Conservation (phyloP, 2,113 vertebrate species). For the Plotosus lineatus region DNA sequence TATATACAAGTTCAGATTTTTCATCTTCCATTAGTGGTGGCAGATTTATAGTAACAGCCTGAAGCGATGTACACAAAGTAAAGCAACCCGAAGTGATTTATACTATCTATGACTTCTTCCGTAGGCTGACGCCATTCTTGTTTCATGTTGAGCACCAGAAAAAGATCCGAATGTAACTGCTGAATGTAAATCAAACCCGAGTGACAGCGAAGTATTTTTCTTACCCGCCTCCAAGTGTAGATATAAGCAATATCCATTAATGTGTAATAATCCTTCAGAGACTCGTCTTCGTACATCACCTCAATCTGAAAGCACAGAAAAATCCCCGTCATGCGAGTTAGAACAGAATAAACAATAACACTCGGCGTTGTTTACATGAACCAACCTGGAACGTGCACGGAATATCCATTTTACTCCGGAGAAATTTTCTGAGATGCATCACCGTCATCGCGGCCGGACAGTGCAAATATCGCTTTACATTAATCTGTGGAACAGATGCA, state of each 20-base stretch:
- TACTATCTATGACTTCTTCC: neutral
- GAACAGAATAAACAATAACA: neutral
- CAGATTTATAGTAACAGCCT: neutral
- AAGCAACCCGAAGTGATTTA: neutral
- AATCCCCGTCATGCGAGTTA: neutral
- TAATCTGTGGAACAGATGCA: conserved; percentile 71
- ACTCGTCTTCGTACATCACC: conserved; percentile 98
- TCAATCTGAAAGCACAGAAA: conserved; percentile 80
- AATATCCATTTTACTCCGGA: conserved; percentile 99
- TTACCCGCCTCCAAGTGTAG: conserved; percentile 98
- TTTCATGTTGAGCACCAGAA: neutral
- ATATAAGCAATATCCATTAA: conserved; percentile 99
- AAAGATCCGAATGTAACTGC: neutral
- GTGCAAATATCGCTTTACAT: conserved; percentile 93
- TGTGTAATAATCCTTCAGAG: conserved; percentile 98
- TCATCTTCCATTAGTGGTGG: neutral
- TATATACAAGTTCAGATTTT: neutral
- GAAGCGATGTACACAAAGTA: too few species aligned
- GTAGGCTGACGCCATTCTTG: neutral
- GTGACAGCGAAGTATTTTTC: conserved; percentile 15
- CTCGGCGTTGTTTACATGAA: neutral
- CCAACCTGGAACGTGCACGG: conserved; percentile 91
- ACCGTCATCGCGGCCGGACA: conserved; percentile 98
- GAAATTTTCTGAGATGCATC: conserved; percentile 97
- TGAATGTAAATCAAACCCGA: neutral